These are phyloP conservation scores for Neoitamus cyanurus DNA, from an alignment of 2,888 invertebrate genomes.

Conservation along the genomic window DNA sequence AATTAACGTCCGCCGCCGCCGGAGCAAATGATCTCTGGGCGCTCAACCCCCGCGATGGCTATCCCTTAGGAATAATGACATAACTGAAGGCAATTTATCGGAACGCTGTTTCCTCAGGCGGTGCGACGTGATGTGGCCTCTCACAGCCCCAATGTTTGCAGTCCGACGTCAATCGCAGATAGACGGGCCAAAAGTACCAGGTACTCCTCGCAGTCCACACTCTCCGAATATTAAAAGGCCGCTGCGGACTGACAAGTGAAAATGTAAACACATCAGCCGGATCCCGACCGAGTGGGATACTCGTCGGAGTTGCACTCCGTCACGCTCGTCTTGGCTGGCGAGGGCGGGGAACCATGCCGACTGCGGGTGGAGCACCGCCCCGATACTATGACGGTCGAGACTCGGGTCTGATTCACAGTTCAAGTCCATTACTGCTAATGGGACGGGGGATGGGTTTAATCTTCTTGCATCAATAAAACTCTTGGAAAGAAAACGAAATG, in stretches of 20 bases:
- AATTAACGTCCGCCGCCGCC: not conserved
- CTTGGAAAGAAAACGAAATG: constrained; percentile 13
- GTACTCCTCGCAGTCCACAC: not conserved
- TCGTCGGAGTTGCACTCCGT: not conserved
- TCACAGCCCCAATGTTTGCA: not conserved
- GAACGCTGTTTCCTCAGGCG: not conserved
- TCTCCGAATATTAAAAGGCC: not conserved
- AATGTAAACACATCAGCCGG: not conserved
- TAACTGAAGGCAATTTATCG: constrained; percentile 21
- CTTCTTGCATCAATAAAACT: constrained; percentile 34
- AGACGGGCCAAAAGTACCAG: not conserved
- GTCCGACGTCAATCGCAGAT: not conserved
- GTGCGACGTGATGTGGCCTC: not conserved
- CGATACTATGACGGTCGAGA: not conserved
- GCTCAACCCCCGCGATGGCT: not conserved
- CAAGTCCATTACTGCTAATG: constrained; percentile 12
- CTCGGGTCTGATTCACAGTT: not conserved
- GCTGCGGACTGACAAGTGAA: not conserved
- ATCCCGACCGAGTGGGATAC: not conserved
- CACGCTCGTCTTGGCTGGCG: not conserved
- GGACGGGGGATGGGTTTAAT: not conserved
- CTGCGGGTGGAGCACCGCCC: not conserved
- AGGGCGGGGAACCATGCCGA: not conserved
- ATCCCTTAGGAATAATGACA: not conserved
- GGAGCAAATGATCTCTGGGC: not conserved